Base-by-base conservation (phyloP, 2,888 invertebrate species). In the Hemicrepidius hirtus region DNA sequence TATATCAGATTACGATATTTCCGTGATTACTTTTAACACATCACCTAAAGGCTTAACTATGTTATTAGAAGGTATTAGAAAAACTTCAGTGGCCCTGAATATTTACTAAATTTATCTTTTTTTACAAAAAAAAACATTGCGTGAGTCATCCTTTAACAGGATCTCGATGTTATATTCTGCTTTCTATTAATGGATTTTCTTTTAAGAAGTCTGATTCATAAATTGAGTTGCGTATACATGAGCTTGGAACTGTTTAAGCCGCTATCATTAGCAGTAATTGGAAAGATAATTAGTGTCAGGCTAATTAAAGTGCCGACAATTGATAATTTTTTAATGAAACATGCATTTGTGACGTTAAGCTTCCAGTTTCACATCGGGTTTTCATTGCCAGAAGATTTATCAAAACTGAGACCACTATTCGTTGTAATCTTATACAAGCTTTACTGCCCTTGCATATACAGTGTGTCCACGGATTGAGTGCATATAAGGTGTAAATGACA, bases 301-400 rank as follows among this genome's bases (percentile, higher is more conserved):
- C 37, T 57, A 57, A 57, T 57, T 57, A 57, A 57, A 37, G 16
- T 37, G 40, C 28, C 53, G 53, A 40, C 35, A 20, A 18, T 21
- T 57, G 46, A 18, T 20, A 46, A 20, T 46, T 46, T 46, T 20
- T 46, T 46, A 46, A 46, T 46, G 46, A 13, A 16, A 10, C 10
- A 3, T 16, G 46, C 16, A 18, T 46, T 18, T 18, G 9, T 18
- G 18, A 46, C 20, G 46, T 46, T 18, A 18, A 10, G 3, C 13
- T 16, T 46, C 20, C 4, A 46, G 13, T 46, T 16, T 4, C 3
- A 18, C 13, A 20, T 1, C 10, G 10, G 46, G 16, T 46, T 16
- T 18, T 44, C n/a, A 13, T 13, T 46, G n/a, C 40, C 12, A n/a
- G n/a, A 37, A 37, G 24, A 24, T 24, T 24, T 2, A 5, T 24